A percentile compares a stretch with the other conserved stretches of the same genome.
These are phyloP conservation scores for Holothuria leucospilota DNA, from an alignment of 53 echinoderm and acorn worm genomes.

Conservation along the genomic window DNA sequence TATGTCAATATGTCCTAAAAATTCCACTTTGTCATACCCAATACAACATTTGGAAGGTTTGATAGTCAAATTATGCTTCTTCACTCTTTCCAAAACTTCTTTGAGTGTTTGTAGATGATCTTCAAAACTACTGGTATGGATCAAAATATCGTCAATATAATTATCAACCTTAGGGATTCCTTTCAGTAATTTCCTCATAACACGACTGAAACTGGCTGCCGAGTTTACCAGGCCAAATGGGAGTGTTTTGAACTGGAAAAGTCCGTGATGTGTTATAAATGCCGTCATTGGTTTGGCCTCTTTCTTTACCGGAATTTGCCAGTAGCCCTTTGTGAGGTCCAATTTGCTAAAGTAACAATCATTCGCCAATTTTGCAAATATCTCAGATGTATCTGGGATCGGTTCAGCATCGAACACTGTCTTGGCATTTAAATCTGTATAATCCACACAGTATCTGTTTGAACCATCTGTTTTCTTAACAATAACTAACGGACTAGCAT, in stretches of 20 bases:
- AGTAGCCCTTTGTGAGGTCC: conserved; percentile 62
- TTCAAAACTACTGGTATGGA: not conserved
- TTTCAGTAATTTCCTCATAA: conserved; percentile 40
- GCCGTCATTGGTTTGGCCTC: conserved; percentile 38
- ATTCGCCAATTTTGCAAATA: conserved; percentile 29
- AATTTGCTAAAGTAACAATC: conserved; percentile 51
- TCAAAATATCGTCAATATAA: conserved; percentile 56
- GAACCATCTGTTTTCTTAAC: conserved; percentile 50
- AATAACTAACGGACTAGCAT: conserved; percentile 48
- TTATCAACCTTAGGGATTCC: conserved; percentile 35
- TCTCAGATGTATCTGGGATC: conserved; percentile 34
- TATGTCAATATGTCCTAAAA: not conserved
- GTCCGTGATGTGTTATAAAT: conserved; percentile 42
- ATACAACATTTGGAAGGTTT: conserved; percentile 23
- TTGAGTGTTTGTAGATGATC: not conserved
- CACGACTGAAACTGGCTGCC: too few relatives aligned
- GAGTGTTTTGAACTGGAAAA: conserved; percentile 46
- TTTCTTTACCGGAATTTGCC: conserved; percentile 52
- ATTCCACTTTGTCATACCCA: too few relatives aligned
- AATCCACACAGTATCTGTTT: conserved; percentile 50
- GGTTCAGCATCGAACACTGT: too few relatives aligned
- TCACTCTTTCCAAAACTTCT: not conserved
- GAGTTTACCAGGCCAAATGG: too few relatives aligned
- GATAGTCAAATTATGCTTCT: conserved; percentile 2
- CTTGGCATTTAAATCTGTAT: conserved; percentile 23